These are phyloP conservation scores for Pheucticus melanocephalus DNA, from an alignment of 2,113 vertebrate genomes.

Conservation along the genomic window DNA sequence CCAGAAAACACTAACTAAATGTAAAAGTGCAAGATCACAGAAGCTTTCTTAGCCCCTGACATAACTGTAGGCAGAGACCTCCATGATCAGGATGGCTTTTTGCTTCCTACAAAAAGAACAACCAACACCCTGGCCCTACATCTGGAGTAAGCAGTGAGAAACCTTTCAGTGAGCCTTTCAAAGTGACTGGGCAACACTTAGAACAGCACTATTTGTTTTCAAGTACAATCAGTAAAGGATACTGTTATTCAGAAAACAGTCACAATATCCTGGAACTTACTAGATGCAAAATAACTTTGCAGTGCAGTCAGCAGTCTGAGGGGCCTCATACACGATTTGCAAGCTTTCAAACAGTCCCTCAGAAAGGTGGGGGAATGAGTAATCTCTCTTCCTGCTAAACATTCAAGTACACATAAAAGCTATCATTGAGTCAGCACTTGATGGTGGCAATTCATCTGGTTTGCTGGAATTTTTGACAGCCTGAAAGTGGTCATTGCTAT, in stretches of 20 bases:
- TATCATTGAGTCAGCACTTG: constrained; percentile 28
- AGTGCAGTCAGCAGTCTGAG: constrained; percentile 19
- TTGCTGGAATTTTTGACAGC: background rate
- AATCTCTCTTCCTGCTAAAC: constrained; percentile 46
- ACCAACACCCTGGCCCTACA: background rate
- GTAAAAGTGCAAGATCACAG: background rate
- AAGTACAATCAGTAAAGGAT: background rate
- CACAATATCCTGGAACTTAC: constrained; percentile 3
- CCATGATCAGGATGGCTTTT: background rate
- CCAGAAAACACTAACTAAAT: background rate
- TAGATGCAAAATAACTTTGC: background rate
- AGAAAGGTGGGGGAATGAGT: constrained; percentile 19
- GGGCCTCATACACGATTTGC: background rate
- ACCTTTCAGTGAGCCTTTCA: background rate
- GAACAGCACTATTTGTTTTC: background rate
- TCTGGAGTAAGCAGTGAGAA: background rate
- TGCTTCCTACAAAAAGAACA: background rate
- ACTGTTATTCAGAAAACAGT: background rate
- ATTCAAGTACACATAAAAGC: constrained; percentile 11
- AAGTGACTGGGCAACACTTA: background rate
- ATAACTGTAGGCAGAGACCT: background rate
- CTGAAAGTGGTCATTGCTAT: background rate
- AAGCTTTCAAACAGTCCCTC: background rate
- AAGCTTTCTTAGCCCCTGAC: background rate
- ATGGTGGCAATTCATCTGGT: background rate